Percentiles rank a stretch among this genome's conserved stretches.
Conservation (phyloP, 2,113 vertebrate species). For the Onychorhynchus coronatus region DNA sequence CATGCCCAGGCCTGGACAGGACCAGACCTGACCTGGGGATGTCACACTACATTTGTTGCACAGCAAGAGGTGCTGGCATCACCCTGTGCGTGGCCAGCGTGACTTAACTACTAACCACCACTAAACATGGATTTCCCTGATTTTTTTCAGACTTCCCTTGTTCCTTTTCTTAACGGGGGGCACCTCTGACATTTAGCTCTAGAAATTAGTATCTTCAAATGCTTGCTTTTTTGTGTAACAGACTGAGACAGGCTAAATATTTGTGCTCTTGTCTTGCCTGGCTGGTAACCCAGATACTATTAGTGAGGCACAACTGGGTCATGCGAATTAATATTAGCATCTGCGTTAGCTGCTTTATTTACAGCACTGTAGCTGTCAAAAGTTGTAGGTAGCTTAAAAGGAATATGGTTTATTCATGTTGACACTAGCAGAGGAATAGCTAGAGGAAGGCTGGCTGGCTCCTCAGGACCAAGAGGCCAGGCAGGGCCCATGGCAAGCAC, state of each 20-base stretch:
- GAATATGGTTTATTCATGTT: slow-evolving; percentile 18
- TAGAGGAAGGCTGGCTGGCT: neutral
- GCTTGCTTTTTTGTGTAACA: neutral
- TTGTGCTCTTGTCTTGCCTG: slow-evolving; percentile 26
- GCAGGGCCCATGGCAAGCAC: neutral
- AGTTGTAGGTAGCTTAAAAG: slow-evolving; percentile 11
- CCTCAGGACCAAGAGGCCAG: neutral
- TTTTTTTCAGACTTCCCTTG: neutral
- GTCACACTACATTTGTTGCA: neutral
- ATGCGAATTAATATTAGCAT: slow-evolving; percentile 48
- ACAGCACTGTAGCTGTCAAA: slow-evolving; percentile 51
- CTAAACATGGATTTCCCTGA: neutral
- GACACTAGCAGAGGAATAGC: neutral
- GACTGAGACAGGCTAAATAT: slow-evolving; percentile 12
- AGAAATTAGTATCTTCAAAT: neutral
- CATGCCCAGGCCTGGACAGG: neutral
- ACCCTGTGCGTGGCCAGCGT: rapidly evolving
- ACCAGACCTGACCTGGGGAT: neutral
- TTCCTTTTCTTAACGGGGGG: neutral
- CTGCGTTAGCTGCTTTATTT: slow-evolving; percentile 58
- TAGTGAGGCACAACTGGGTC: slow-evolving; percentile 53
- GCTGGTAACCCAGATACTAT: slow-evolving; percentile 55
- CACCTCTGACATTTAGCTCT: neutral
- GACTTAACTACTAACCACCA: neutral
- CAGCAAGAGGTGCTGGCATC: neutral